phyloP scores from a whole-genome alignment of 1,140 invertebrate species.

The Brachionus koreanus region DNA sequence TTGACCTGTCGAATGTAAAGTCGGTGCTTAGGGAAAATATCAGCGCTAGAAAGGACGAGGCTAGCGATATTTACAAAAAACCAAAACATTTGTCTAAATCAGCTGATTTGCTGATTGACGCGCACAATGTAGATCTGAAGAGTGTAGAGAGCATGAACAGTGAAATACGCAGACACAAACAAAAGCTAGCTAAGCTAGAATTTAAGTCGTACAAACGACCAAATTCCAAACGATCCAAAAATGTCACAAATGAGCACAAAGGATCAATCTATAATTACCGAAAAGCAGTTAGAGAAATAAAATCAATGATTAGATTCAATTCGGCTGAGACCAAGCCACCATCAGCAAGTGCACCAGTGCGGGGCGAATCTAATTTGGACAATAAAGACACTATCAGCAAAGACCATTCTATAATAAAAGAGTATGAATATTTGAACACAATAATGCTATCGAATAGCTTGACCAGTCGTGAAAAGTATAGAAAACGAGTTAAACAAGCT shows the following conservation, averaged over 20 bases:
- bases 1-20: background rate
- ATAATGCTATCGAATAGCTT: background rate
- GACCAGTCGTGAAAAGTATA: background rate
- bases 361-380: background rate
- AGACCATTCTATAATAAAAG: constrained; percentile 13
- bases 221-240: background rate
- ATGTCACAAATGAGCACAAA: background rate
- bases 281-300: background rate
- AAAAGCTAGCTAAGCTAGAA: constrained; percentile 15
- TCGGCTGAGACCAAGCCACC: background rate
- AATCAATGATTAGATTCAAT: background rate
- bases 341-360: background rate
- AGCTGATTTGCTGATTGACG: background rate
- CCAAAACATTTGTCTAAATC: constrained; percentile 4
- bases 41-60: background rate
- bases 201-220: background rate
- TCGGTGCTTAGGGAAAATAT: constrained; percentile 10
- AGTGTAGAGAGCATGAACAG: background rate
- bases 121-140: constrained; percentile 7
- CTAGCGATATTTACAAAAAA: background rate
- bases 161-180: background rate
- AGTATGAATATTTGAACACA: constrained; percentile 1
- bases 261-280: constrained; percentile 1
- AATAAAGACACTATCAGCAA: constrained; percentile 6
- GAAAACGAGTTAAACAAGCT: background rate